These are phyloP conservation scores for Rhinatrema bivittatum DNA, from an alignment of 2,797 vertebrate species.

Conservation along the genomic window DNA sequence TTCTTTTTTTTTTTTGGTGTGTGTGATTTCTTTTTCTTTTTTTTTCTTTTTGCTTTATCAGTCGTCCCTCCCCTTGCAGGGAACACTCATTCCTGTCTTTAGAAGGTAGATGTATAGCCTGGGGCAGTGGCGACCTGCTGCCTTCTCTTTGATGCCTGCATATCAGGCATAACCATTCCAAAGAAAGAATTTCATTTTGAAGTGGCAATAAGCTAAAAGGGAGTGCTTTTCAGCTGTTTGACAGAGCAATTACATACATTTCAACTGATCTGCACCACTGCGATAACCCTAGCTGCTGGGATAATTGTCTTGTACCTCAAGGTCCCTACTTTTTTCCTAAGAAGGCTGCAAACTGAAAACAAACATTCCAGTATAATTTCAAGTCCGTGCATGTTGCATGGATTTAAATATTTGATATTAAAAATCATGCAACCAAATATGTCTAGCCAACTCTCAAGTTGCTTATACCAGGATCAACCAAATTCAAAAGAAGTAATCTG, in stretches of 20 bases:
- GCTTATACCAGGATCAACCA: no score
- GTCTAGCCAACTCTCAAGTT: no score
- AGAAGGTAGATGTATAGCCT: conserved; percentile 44
- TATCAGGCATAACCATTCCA: conserved; percentile 63
- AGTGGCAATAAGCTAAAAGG: conserved; percentile 68
- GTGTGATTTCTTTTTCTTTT: no score
- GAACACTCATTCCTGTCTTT: conserved; percentile 38
- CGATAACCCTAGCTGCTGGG: conserved; percentile 50
- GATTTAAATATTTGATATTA: no score
- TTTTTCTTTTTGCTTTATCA: not conserved
- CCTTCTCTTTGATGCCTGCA: conserved; percentile 74
- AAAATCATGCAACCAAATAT: no score
- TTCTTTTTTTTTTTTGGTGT: no score
- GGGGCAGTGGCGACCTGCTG: conserved; percentile 45
- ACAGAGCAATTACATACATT: conserved; percentile 74
- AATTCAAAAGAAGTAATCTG: no score
- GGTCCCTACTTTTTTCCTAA: conserved; percentile 35
- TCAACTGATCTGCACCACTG: conserved; percentile 46
- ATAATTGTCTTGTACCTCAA: conserved; percentile 56
- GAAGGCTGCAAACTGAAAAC: not conserved
- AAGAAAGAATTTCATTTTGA: conserved; percentile 84
- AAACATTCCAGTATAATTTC: no score
- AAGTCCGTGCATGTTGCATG: no score
- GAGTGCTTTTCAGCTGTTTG: conserved; percentile 59
- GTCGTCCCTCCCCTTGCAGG: not conserved